phyloP scores from a whole-genome alignment of 2,888 invertebrate species.

The Salticus scenicus region DNA sequence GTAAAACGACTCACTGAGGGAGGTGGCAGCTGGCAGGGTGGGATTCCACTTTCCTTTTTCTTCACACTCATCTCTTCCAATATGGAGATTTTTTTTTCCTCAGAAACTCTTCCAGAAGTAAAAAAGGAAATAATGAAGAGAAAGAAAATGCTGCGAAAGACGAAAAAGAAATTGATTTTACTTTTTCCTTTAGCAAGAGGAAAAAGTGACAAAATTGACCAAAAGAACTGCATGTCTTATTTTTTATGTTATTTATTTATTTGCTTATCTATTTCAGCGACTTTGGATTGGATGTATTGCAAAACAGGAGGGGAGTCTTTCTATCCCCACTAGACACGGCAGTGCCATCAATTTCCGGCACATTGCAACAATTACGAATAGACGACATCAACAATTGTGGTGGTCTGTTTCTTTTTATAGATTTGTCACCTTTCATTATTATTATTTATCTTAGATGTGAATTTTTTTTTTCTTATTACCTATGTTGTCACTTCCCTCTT shows the following conservation, averaged over 20 bases:
- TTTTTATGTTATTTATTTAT: constrained; percentile 44
- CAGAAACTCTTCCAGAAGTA: constrained; percentile 21
- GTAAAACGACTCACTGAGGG: constrained; percentile 13
- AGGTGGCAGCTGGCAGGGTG: constrained; percentile 43
- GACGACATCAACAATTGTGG: constrained; percentile 63
- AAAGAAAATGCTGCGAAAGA: constrained; percentile 30
- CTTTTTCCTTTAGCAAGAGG: constrained; percentile 29
- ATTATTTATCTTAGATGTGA: constrained; percentile 53
- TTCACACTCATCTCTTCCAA: constrained; percentile 32
- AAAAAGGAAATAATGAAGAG: constrained; percentile 9
- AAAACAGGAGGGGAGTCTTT: constrained; percentile 38
- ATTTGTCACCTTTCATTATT: constrained; percentile 56
- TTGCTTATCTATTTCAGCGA: constrained; percentile 40
- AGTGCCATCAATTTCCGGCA: constrained; percentile 65
- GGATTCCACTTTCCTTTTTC: not conserved
- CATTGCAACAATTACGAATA: constrained; percentile 60
- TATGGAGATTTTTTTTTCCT: constrained; percentile 50
- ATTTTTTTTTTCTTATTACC: constrained; percentile 25
- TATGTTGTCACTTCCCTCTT: not conserved
- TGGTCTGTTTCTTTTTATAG: constrained; percentile 12
- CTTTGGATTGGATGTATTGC: constrained; percentile 47
- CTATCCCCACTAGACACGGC: constrained; percentile 46
- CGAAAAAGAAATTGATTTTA: constrained; percentile 58
- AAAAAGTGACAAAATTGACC: constrained; percentile 63
- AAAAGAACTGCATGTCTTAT: constrained; percentile 35